These are phyloP conservation scores for Cosmia pyralina DNA, from an alignment of 2,888 invertebrate species.

Conservation along the genomic window DNA sequence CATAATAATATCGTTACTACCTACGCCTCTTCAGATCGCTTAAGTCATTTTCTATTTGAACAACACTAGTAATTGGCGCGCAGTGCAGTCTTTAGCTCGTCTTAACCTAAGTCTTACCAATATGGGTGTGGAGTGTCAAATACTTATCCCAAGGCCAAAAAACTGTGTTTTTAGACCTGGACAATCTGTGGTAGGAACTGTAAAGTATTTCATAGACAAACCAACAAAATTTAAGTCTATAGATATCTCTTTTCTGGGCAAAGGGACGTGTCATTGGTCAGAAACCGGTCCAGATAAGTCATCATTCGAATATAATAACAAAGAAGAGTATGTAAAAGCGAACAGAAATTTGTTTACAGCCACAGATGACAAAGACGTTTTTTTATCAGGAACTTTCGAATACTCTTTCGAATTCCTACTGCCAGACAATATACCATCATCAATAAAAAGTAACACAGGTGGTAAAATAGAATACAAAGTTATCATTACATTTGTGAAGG, in stretches of 20 bases:
- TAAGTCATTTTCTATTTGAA: neutral
- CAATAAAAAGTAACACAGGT: constrained; percentile 24
- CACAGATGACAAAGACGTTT: neutral
- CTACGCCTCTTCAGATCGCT: neutral
- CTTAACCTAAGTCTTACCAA: neutral
- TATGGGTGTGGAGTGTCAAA: constrained; percentile 61
- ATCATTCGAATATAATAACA: constrained; percentile 12
- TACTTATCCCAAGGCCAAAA: constrained; percentile 57
- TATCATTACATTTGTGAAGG: constrained; percentile 25
- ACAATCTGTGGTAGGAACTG: constrained; percentile 55
- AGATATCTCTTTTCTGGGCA: constrained; percentile 61
- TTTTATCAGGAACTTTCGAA: constrained; percentile 34
- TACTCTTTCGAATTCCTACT: constrained; percentile 39
- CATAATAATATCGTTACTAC: neutral
- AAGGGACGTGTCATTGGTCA: constrained; percentile 59
- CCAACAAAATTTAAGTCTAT: constrained; percentile 61
- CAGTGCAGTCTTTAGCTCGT: neutral
- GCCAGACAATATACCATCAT: constrained; percentile 48
- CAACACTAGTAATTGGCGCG: neutral
- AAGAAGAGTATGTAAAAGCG: constrained; percentile 57
- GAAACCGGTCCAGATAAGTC: constrained; percentile 4
- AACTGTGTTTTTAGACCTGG: constrained; percentile 62
- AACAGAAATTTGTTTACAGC: constrained; percentile 44
- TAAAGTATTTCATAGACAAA: constrained; percentile 62
- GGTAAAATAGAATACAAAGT: constrained; percentile 47